Conservation (phyloP, 2,797 vertebrate genomes). For the Tokudaia tokunoshimensis region DNA sequence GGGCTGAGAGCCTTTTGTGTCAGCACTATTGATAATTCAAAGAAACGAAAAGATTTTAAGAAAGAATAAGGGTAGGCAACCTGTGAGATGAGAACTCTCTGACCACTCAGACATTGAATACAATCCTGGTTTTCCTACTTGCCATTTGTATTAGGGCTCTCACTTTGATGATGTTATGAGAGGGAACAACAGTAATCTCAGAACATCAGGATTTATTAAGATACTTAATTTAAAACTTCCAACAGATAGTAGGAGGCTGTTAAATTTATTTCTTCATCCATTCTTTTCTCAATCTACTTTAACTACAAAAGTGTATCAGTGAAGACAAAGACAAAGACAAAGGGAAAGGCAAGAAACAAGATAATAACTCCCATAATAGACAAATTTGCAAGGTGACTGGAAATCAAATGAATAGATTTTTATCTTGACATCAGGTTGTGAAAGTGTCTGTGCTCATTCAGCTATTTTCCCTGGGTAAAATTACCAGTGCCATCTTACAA, state of each 20-base stretch:
- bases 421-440: not conserved
- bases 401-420: not conserved
- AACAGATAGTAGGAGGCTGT: not conserved
- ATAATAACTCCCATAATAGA: not conserved
- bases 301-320: not conserved
- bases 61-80: not conserved
- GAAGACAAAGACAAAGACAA: not conserved
- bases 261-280: not conserved
- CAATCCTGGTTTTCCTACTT: not conserved
- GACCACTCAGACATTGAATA: not conserved
- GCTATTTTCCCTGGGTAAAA: not conserved
- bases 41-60: not conserved
- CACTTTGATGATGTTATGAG: not conserved
- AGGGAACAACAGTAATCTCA: not conserved
- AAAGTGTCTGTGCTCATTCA: not conserved
- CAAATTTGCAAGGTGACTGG: not conserved
- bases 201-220: not conserved
- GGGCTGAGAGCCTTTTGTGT: not conserved
- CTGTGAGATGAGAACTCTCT: not conserved
- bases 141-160: not conserved
- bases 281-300: conserved; percentile 5
- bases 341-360: not conserved
- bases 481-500: not conserved
- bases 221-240: not conserved
- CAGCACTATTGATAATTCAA: not conserved